These are phyloP conservation scores for Cliona cf. orientalis DNA, from an alignment of 37 sponge, comb jelly and placozoan genomes.

Conservation along the genomic window DNA sequence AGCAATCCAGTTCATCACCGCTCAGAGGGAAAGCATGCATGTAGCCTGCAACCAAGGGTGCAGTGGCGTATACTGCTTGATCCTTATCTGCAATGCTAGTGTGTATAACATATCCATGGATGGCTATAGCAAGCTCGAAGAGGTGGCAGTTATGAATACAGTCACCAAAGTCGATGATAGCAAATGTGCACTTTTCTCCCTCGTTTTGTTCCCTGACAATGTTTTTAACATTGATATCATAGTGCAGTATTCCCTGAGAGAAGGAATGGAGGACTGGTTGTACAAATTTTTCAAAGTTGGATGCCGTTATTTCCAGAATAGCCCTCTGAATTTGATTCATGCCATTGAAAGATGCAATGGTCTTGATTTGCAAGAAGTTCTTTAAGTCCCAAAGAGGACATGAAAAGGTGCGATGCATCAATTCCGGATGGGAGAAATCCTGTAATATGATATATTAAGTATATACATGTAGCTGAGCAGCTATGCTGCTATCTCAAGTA, in stretches of 20 bases:
- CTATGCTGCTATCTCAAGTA: no score
- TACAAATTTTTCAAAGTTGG: neutral
- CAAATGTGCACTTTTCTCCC: neutral
- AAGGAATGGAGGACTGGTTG: neutral
- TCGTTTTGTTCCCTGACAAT: neutral
- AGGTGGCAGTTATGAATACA: constrained; percentile 1
- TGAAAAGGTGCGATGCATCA: constrained; percentile 21
- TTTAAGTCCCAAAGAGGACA: neutral
- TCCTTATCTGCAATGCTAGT: constrained; percentile 1
- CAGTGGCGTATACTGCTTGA: neutral
- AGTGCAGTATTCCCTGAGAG: neutral
- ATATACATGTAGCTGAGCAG: no score
- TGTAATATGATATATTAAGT: neutral
- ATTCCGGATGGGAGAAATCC: constrained; percentile 26
- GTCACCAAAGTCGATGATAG: constrained; percentile 51
- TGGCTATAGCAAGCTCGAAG: constrained; percentile 51
- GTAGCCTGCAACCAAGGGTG: constrained; percentile 34
- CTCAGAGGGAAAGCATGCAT: constrained; percentile 21
- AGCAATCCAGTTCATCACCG: constrained; percentile 7
- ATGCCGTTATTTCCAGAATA: neutral
- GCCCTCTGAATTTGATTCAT: neutral
- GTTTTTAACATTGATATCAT: neutral
- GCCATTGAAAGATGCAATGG: neutral
- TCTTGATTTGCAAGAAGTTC: neutral
- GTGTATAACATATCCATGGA: no score